phyloP scores from a whole-genome alignment of 1,140 invertebrate genomes.

The Apolygus lucorum region DNA sequence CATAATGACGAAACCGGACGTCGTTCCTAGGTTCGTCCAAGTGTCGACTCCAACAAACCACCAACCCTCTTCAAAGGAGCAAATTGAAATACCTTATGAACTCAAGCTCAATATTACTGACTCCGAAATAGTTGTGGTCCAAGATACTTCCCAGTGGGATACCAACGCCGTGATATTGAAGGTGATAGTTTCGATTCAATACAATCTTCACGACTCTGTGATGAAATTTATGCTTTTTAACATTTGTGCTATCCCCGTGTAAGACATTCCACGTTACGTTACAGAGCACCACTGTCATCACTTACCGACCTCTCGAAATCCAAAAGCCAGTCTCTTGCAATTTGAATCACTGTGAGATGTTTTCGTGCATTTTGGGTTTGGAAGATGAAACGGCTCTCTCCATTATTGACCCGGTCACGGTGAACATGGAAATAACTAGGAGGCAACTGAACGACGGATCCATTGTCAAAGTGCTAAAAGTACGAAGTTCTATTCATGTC shows the following conservation, averaged over 20 bases:
- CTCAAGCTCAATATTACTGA: slow-evolving; percentile 90
- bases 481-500: slow-evolving; percentile 17
- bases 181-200: slow-evolving; percentile 45
- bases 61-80: slow-evolving; percentile 23
- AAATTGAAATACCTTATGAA: slow-evolving; percentile 53
- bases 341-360: slow-evolving; percentile 84
- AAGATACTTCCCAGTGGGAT: slow-evolving; percentile 77
- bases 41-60: neutral
- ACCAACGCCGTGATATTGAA: slow-evolving; percentile 91
- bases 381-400: slow-evolving; percentile 91
- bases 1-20: slow-evolving; percentile 43
- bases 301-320: slow-evolving; percentile 60
- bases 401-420: slow-evolving; percentile 87
- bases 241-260: too few species aligned
- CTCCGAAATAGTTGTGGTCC: slow-evolving; percentile 88
- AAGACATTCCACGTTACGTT: too few species aligned
- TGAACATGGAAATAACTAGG: slow-evolving; percentile 58
- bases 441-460: slow-evolving; percentile 33
- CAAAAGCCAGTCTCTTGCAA: slow-evolving; percentile 75
- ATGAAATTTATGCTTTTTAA: too few species aligned
- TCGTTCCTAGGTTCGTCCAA: neutral
- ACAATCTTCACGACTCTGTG: too few species aligned
- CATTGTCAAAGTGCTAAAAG: slow-evolving; percentile 30
- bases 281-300: slow-evolving; percentile 75
- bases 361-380: slow-evolving; percentile 82